A percentile compares a stretch with the other conserved stretches of the same genome.
These are phyloP conservation scores for Cyanoliseus patagonus DNA, from an alignment of 2,113 vertebrate species.

Conservation along the genomic window DNA sequence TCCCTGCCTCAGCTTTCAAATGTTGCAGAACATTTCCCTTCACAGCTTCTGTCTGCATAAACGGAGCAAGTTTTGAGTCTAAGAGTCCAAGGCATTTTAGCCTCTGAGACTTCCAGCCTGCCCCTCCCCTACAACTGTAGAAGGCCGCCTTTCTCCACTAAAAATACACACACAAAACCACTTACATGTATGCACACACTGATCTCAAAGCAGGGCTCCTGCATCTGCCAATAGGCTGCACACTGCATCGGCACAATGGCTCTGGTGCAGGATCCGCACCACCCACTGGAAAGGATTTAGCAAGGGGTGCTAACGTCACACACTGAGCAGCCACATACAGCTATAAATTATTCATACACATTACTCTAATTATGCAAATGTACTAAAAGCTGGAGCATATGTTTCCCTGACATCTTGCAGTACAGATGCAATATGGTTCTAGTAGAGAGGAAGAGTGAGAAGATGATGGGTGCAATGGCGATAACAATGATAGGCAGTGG, in stretches of 20 bases:
- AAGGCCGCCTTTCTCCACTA: neutral
- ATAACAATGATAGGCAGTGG: neutral
- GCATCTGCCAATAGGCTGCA: neutral
- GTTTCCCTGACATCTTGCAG: constrained; percentile 72
- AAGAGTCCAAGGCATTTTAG: neutral
- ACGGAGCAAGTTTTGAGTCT: neutral
- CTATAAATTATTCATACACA: constrained; percentile 87
- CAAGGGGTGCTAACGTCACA: constrained; percentile 42
- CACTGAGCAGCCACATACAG: constrained; percentile 40
- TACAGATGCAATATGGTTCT: constrained; percentile 68
- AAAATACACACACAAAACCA: neutral
- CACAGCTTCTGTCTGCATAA: constrained; percentile 8
- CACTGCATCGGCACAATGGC: neutral
- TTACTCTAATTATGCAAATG: constrained; percentile 83
- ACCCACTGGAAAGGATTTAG: constrained; percentile 47
- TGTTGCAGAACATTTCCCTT: constrained; percentile 34
- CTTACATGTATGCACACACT: neutral
- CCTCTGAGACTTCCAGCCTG: neutral
- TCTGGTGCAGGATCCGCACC: constrained; percentile 41
- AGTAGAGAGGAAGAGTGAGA: constrained; percentile 19
- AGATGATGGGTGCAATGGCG: neutral
- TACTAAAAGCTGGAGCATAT: constrained; percentile 78
- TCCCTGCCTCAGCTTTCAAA: constrained; percentile 25
- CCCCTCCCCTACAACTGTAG: neutral
- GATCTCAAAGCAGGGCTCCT: neutral